Base-by-base conservation (phyloP, 2,888 invertebrate genomes). In the Drosophila rellima region DNA sequence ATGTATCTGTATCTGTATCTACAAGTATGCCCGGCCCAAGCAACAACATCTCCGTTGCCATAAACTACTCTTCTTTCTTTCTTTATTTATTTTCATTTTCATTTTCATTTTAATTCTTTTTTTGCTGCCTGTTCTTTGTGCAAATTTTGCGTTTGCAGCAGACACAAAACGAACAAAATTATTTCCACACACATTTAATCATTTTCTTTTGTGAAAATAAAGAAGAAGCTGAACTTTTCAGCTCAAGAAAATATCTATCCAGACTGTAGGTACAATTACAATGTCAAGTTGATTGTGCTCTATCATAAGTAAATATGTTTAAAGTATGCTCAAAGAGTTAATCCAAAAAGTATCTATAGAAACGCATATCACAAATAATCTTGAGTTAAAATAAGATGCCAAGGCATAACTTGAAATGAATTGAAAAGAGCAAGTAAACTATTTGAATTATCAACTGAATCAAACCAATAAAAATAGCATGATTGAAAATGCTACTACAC, bases 171-270 rank as follows among this genome's bases (percentile, higher is more conserved):
- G 33, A 26, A 33, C 37, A 44, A 40, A 56, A 35, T 51, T 51
- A 62, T 70, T 57, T 57, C 52, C 52, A 69, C 51, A 66, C 44
- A 70, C 56, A 70, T 70, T 70, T 63, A 70, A 70, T 57, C 52
- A 70, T 57, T 63, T 63, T 39, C 70, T 52, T 70, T 70, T 70
- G 70, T 70, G 59, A 20, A 35, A 54, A 35, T 29, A 17, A 48
- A 37, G 23, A 10, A 29, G 29, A 29, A 29, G 10, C 10, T 29
- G 35, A 7, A 35, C n/a, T 35, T 35, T 35, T n/a, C 7, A n/a
- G 20, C 40, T 40, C 5, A 40, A 40, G 52, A 40, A 40, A 31
- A 33, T 54, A 54, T 40, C 26, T 52, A 15, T 29, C 1, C 17
- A 39, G 40, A 31, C 18, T 8, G 11, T 29, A 47, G 29, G 31